Evolutionary conservation across 2,113 vertebrate species (phyloP).

Genomic region (Mungos mungo): DNA sequence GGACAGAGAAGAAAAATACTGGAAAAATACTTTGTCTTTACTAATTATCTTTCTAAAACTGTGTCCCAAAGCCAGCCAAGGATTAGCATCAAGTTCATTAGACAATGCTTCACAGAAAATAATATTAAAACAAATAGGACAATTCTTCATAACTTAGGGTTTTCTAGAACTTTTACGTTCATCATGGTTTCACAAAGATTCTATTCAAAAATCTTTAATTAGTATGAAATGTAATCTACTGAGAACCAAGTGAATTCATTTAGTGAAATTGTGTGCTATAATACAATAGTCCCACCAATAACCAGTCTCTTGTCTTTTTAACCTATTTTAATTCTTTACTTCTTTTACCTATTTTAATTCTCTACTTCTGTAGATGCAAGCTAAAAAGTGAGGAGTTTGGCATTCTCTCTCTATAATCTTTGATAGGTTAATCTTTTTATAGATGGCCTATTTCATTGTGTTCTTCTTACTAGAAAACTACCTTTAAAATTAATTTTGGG

Average conservation of each 20-base stretch:
- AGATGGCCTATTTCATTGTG: neutral
- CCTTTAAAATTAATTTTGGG: neutral
- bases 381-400: neutral
- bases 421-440: neutral
- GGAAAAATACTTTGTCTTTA: neutral
- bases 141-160: neutral
- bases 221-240: neutral
- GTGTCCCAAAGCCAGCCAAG: neutral
- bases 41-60: neutral
- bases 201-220: neutral
- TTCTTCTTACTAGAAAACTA: neutral
- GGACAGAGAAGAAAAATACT: neutral
- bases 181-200: neutral
- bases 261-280: neutral
- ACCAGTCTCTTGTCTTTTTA: neutral
- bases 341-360: neutral
- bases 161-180: neutral
- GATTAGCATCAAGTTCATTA: neutral
- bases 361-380: neutral
- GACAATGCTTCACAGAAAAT: neutral
- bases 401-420: neutral
- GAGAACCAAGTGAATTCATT: neutral
- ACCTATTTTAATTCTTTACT: neutral
- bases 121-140: neutral
- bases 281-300: neutral